Evolutionary conservation across 2,113 vertebrate species (phyloP).

Genomic region (Cheilinus undulatus): DNA sequence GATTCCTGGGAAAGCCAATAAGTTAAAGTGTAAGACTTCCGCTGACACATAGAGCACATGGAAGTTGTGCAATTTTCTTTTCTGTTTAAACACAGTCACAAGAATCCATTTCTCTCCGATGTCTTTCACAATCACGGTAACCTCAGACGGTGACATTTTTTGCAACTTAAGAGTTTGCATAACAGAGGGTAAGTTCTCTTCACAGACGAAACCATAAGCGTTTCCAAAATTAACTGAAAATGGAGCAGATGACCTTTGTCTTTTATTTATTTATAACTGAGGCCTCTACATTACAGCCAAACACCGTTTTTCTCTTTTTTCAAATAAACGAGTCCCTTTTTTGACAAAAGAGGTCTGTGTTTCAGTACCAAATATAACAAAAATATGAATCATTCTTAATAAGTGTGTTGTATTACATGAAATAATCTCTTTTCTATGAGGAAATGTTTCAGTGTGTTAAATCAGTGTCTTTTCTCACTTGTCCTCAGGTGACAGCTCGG

Average conservation of each 20-base stretch:
- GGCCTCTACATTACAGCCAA: neutral
- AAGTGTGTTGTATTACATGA: no score
- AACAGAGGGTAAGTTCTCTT: neutral
- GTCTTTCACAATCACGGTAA: slow-evolving; percentile 18
- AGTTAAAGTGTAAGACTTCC: neutral
- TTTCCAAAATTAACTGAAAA: slow-evolving; percentile 1
- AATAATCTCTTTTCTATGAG: neutral
- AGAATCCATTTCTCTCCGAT: neutral
- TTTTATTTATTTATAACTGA: neutral
- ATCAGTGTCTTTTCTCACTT: neutral
- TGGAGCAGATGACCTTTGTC: neutral
- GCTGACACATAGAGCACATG: neutral
- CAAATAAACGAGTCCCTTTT: no score
- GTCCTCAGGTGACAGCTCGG: slow-evolving; percentile 88
- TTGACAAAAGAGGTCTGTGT: no score
- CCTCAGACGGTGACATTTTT: neutral
- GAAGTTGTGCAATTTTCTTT: neutral
- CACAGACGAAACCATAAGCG: neutral
- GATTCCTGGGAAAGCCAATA: slow-evolving; percentile 4
- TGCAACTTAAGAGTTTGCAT: neutral
- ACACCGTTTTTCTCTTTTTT: neutral
- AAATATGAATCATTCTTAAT: no score
- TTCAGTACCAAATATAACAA: no score
- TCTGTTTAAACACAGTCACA: neutral
- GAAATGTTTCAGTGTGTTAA: neutral